Evolutionary conservation across 2,113 vertebrate genomes (phyloP).

Genomic region (Eurystomus gularis): DNA sequence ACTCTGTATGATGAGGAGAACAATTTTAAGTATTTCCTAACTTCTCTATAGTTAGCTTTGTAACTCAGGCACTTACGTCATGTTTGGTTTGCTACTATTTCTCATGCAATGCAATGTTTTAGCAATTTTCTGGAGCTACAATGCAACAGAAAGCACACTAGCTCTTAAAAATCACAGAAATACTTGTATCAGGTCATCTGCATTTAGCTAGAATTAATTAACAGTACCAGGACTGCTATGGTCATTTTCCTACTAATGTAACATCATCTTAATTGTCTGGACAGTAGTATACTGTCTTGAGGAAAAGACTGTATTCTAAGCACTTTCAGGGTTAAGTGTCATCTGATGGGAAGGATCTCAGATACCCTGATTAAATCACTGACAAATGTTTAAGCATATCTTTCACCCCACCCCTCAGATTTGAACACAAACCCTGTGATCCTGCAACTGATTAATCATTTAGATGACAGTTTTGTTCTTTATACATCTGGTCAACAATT

Average conservation of each 20-base stretch:
- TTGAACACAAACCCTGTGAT: background rate
- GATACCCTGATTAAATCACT: background rate
- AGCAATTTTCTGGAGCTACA: background rate
- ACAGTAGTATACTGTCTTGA: background rate
- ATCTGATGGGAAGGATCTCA: background rate
- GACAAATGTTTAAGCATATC: background rate
- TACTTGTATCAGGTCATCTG: background rate
- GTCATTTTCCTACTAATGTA: background rate
- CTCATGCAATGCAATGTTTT: background rate
- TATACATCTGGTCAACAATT: fast-evolving
- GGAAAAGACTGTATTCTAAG: background rate
- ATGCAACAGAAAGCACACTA: background rate
- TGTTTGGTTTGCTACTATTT: background rate
- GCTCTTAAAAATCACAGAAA: background rate
- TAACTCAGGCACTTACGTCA: fast-evolving
- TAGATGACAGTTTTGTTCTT: background rate
- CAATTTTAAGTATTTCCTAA: background rate
- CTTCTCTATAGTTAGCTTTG: background rate
- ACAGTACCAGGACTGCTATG: background rate
- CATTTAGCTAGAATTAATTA: background rate
- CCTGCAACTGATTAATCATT: background rate
- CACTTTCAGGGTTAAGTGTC: background rate
- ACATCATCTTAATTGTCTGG: background rate
- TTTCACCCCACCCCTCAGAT: fast-evolving
- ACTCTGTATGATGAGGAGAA: background rate